Percentiles rank a stretch among this genome's conserved stretches.
Evolutionary conservation across 1,140 invertebrate species (phyloP).

Genomic region (Delia radicum): DNA sequence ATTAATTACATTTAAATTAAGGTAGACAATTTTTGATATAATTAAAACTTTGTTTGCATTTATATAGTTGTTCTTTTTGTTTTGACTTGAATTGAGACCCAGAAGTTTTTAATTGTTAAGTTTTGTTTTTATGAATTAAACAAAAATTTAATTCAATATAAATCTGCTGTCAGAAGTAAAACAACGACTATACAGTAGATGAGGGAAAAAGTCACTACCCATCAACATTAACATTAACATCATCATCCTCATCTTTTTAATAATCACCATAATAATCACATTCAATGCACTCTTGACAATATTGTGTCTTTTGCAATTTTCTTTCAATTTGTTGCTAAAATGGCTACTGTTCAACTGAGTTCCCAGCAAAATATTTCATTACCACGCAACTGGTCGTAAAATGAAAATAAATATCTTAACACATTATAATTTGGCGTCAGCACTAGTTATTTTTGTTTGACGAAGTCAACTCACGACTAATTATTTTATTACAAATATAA

Average conservation of each 20-base stretch:
- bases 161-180: background rate
- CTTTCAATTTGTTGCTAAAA: slow-evolving; percentile 18
- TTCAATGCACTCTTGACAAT: slow-evolving; percentile 22
- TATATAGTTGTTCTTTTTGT: background rate
- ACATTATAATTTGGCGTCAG: too few relatives aligned
- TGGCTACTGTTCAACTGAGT: background rate
- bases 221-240: slow-evolving; percentile 15
- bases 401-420: too few relatives aligned
- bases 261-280: slow-evolving; percentile 18
- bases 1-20: too few relatives aligned
- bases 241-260: slow-evolving; percentile 4
- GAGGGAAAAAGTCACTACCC: background rate
- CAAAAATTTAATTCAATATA: background rate
- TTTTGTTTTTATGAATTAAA: background rate
- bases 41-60: background rate
- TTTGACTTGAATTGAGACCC: background rate
- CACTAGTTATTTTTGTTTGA: too few relatives aligned
- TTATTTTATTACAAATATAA: too few relatives aligned
- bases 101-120: background rate
- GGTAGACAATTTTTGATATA: background rate
- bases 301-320: slow-evolving; percentile 21
- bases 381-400: too few relatives aligned
- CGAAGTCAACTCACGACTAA: too few relatives aligned
- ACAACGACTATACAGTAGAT: too few relatives aligned
- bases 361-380: too few relatives aligned